phyloP scores from a whole-genome alignment of 1,140 invertebrate species.

The Drosophila takahashii region DNA sequence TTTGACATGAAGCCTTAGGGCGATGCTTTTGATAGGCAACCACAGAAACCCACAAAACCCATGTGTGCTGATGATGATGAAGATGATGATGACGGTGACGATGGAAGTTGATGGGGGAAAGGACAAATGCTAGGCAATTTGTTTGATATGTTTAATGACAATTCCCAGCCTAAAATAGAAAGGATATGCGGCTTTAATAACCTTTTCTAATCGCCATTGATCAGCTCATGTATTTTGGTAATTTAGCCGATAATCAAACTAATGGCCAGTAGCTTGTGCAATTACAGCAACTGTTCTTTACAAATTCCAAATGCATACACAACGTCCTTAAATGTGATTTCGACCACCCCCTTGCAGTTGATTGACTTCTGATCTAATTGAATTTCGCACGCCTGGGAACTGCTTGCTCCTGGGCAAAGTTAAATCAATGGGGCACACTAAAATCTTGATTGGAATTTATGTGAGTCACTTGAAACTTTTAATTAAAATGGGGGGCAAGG shows the following conservation, averaged over 20 bases:
- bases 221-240: background rate
- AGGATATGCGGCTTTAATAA: slow-evolving; percentile 10
- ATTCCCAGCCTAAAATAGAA: slow-evolving; percentile 7
- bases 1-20: slow-evolving; percentile 79
- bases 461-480: slow-evolving; percentile 52
- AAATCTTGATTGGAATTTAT: slow-evolving; percentile 62
- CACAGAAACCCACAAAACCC: slow-evolving; percentile 15
- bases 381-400: slow-evolving; percentile 50
- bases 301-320: slow-evolving; percentile 23
- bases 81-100: slow-evolving; percentile 8
- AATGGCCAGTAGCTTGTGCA: slow-evolving; percentile 22
- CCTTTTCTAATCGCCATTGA: slow-evolving; percentile 18
- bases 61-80: slow-evolving; percentile 37
- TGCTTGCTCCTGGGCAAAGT: slow-evolving; percentile 46
- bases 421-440: slow-evolving; percentile 50
- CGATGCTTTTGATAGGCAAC: slow-evolving; percentile 59
- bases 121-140: slow-evolving; percentile 23
- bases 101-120: slow-evolving; percentile 10
- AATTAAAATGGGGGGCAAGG: slow-evolving; percentile 49
- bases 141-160: slow-evolving; percentile 27
- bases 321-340: slow-evolving; percentile 19
- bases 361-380: slow-evolving; percentile 63
- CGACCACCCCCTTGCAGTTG: slow-evolving; percentile 17
- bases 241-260: slow-evolving; percentile 32
- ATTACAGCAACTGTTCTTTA: slow-evolving; percentile 18